Percentiles rank a stretch among this genome's conserved stretches.
Evolutionary conservation across 2,888 invertebrate species (phyloP).

Genomic region (Chalcis sispes): DNA sequence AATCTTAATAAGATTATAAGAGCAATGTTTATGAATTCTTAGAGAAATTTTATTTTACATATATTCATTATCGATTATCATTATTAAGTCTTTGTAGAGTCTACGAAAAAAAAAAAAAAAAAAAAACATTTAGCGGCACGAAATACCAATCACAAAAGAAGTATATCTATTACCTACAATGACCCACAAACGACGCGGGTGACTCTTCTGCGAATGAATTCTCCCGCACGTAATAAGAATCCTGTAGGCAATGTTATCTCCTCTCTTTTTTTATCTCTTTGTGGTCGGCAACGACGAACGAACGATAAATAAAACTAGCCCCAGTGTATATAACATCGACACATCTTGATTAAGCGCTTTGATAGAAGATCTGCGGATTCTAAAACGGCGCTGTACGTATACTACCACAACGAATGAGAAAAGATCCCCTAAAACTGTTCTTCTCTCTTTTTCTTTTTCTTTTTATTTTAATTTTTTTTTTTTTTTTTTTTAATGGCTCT

Average conservation of each 20-base stretch:
- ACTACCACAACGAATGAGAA: neutral
- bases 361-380: constrained; percentile 29
- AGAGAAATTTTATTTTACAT: too few relatives aligned
- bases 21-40: too few relatives aligned
- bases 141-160: neutral
- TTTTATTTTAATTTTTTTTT: neutral
- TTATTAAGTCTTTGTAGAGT: too few relatives aligned
- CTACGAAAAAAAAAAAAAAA: too few relatives aligned
- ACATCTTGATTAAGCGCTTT: constrained; percentile 29
- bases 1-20: too few relatives aligned
- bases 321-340: constrained; percentile 18
- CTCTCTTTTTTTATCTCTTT: neutral
- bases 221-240: neutral
- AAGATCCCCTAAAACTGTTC: constrained; percentile 1
- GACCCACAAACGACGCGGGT: constrained; percentile 12
- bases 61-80: too few relatives aligned
- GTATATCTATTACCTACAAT: constrained; percentile 17
- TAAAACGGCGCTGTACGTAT: neutral
- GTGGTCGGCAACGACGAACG: constrained; percentile 32
- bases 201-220: constrained; percentile 7
- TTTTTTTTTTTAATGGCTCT: constrained; percentile 1
- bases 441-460: neutral
- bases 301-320: constrained; percentile 47
- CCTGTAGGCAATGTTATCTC: neutral
- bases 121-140: neutral